Base-by-base conservation (phyloP, 2,888 invertebrate genomes). In the Callosobruchus maculatus region DNA sequence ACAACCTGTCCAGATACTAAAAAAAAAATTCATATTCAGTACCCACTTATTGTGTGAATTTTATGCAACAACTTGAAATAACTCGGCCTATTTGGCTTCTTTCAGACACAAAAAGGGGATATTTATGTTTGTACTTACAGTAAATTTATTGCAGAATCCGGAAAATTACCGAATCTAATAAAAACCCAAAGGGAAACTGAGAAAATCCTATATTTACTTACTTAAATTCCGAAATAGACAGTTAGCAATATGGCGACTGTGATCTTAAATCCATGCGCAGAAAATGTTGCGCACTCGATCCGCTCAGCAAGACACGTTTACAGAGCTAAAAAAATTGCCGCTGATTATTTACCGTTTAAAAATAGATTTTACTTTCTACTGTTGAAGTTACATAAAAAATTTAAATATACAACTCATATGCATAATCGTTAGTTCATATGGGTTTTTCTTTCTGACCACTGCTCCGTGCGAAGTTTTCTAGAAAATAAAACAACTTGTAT, bases 181-280 rank as follows among this genome's bases (percentile, higher is more conserved):
- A 78, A 78, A 80, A 78, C 76, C 77, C 13, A 74, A 76, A 76
- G 74, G 76, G 75, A 77, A 80, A 80, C 78, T 80, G 79, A 78
- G 78, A 80, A 82, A 83, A 82, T 81, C 81, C 79, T 83, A 80
- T 86, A 86, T 86, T 86, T 87, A 87, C 87, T 86, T 87, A 86
- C 86, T 85, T 84, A 85, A 86, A 86, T 87, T 84, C 86, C 85
- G 84, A 84, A 85, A 85, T n/a, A n/a, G n/a, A 79, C 86, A 85
- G 86, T 86, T 86, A 86, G 80, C 85, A 87, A 87, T 87, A 87
- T 87, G 87, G 87, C 87, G 86, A 87, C 87, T 85, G 78, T 82
- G 83, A 84, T 83, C 81, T 81, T 76, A 77, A 82, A 84, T 80
- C 80, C 77, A 75, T 82, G 84, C 86, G 85, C 85, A 81, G 78